Conservation (phyloP, 2,113 vertebrate genomes). For the Lagopus leucura region DNA sequence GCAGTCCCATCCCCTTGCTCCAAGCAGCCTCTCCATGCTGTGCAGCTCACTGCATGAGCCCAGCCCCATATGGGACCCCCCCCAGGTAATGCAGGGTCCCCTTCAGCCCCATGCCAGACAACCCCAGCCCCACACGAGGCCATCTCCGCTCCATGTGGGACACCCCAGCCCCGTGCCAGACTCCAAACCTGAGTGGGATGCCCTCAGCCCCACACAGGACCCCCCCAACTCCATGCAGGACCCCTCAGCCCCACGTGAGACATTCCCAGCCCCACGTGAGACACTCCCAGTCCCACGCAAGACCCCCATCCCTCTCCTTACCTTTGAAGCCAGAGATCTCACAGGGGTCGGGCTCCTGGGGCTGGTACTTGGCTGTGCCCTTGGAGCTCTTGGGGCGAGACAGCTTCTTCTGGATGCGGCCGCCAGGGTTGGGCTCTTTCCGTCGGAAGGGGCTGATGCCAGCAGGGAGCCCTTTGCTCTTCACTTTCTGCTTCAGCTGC, state of each 20-base stretch:
- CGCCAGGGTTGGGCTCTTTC: slow-evolving; percentile 77
- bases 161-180: no score
- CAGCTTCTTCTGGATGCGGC: slow-evolving; percentile 84
- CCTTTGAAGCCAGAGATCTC: slow-evolving; percentile 53
- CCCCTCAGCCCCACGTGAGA: no score
- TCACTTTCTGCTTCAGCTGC: slow-evolving; percentile 87
- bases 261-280: no score
- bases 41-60: no score
- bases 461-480: slow-evolving; percentile 79
- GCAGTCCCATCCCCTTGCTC: not conserved
- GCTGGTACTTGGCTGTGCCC: slow-evolving; percentile 67
- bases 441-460: slow-evolving; percentile 80
- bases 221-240: no score
- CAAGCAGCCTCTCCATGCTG: not conserved
- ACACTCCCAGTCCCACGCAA: not conserved
- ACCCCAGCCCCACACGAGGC: no score
- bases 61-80: no score
- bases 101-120: no score
- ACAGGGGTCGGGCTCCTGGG: slow-evolving; percentile 63
- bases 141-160: no score
- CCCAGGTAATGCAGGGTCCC: no score
- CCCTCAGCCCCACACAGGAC: no score
- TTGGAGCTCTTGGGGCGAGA: slow-evolving; percentile 80
- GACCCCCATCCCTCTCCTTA: not conserved
- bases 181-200: no score